Conservation (phyloP, 2,888 invertebrate genomes). For the Lasius platythorax region DNA sequence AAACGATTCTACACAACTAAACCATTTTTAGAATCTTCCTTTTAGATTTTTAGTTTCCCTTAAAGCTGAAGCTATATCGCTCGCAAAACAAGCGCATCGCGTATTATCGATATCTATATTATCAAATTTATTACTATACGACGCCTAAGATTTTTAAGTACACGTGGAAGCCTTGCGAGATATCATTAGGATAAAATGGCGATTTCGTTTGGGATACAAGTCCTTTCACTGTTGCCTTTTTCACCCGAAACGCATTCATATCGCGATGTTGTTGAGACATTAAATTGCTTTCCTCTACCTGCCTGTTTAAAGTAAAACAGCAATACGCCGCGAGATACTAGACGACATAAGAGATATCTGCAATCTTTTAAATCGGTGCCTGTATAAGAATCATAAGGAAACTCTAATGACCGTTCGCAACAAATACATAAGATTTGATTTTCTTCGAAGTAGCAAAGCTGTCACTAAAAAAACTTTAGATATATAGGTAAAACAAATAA, state of each 20-base stretch:
- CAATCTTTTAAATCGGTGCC: conserved; percentile 91
- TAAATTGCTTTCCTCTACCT: background rate
- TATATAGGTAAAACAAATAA: conserved; percentile 76
- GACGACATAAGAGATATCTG: conserved; percentile 91
- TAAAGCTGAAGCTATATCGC: background rate
- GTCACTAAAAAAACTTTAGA: conserved; percentile 87
- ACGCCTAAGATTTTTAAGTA: conserved; percentile 23
- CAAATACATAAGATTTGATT: conserved; percentile 94
- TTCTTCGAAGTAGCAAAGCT: conserved; percentile 97
- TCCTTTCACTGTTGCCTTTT: background rate
- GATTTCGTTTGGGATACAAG: background rate
- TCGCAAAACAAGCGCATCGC: background rate
- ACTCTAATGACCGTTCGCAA: conserved; percentile 94
- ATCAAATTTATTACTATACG: background rate
- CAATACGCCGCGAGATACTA: conserved; percentile 77
- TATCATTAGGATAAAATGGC: conserved; percentile 3
- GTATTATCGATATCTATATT: conserved; percentile 5
- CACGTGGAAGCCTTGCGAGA: background rate
- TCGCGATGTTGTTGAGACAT: background rate
- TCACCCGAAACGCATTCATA: background rate
- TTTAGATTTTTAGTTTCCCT: background rate
- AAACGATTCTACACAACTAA: background rate
- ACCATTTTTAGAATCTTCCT: background rate
- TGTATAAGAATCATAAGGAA: conserved; percentile 92
- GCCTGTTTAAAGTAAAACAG: background rate